A percentile compares a stretch with the other conserved stretches of the same genome.
Evolutionary conservation across 2,888 invertebrate genomes (phyloP).

Genomic region (Tenodera sinensis): DNA sequence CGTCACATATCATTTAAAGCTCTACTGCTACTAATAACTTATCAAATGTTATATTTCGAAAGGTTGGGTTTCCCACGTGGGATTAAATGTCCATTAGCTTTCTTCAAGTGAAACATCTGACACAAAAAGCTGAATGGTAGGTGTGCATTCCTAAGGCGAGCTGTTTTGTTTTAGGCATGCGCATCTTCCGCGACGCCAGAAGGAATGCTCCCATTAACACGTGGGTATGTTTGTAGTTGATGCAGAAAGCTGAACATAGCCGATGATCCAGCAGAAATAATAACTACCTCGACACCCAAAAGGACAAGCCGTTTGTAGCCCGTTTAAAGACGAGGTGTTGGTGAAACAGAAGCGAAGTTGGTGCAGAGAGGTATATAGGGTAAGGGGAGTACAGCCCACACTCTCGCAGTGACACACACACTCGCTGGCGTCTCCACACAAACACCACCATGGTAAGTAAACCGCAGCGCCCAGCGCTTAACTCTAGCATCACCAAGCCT

Average conservation of each 20-base stretch:
- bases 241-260: background rate
- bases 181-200: too few species aligned
- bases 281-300: background rate
- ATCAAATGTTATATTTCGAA: too few species aligned
- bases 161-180: too few species aligned
- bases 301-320: background rate
- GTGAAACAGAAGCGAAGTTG: background rate
- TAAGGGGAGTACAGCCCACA: background rate
- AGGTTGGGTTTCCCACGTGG: too few species aligned
- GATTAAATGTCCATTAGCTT: too few species aligned
- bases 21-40: too few species aligned
- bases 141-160: too few species aligned
- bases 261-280: constrained; percentile 8
- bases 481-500: too few species aligned
- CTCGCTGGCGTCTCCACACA: background rate
- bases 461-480: too few species aligned
- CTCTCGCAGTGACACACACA: background rate
- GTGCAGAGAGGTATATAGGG: background rate
- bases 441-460: background rate
- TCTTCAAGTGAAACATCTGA: too few species aligned
- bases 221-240: background rate
- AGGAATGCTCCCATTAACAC: background rate
- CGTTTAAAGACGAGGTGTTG: background rate
- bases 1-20: too few species aligned
- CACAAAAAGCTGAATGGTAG: background rate